Evolutionary conservation across 2,888 invertebrate species (phyloP).

Genomic region (Nasonia oneida): DNA sequence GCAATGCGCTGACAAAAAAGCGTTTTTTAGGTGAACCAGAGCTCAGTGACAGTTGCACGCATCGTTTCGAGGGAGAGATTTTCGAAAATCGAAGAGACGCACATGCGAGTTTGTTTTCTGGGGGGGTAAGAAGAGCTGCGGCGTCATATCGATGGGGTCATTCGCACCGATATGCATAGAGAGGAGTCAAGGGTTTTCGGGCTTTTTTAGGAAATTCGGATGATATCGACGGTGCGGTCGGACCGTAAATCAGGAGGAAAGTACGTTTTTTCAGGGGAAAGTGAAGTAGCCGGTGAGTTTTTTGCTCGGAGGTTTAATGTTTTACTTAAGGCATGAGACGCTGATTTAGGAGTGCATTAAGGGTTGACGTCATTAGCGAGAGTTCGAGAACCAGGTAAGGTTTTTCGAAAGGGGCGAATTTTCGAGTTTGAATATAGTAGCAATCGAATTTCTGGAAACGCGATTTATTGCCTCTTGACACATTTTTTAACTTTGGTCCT

Average conservation of each 20-base stretch:
- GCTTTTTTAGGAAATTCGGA: not conserved
- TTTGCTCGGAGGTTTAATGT: not conserved
- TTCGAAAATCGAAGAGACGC: slow-evolving; percentile 32
- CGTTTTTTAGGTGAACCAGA: not conserved
- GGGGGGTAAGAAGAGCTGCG: not conserved
- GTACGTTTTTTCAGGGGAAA: not conserved
- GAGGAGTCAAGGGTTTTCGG: slow-evolving; percentile 35
- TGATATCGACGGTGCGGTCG: not conserved
- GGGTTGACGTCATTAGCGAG: not conserved
- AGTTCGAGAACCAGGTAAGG: too few relatives aligned
- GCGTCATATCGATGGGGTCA: slow-evolving; percentile 37
- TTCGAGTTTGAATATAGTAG: not conserved
- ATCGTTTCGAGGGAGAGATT: not conserved
- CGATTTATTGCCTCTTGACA: too few relatives aligned
- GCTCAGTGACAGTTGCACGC: slow-evolving; percentile 11
- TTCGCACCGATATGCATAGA: not conserved
- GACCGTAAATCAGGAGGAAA: not conserved
- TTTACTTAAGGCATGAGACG: not conserved
- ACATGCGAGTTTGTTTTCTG: not conserved
- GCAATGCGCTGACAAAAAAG: not conserved
- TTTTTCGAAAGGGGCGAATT: not conserved
- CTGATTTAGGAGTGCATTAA: not conserved
- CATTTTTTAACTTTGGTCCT: too few relatives aligned
- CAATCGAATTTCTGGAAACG: not conserved
- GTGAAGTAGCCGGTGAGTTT: not conserved